Conservation (phyloP, 2,888 invertebrate species). For the Abrostola triplasia region DNA sequence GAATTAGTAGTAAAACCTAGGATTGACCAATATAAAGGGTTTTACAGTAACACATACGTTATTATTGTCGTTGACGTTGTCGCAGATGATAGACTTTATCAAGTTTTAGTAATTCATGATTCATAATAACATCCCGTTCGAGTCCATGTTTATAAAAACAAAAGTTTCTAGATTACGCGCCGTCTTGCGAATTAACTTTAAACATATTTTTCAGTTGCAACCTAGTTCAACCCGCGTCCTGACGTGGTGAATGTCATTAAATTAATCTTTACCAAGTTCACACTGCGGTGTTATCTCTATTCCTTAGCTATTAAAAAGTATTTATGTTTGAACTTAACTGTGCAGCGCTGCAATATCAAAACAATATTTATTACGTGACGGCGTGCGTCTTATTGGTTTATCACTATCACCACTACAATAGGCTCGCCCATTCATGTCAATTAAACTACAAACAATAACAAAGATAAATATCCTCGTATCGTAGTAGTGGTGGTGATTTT, state of each 20-base stretch:
- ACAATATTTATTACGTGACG: constrained; percentile 33
- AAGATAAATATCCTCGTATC: constrained; percentile 26
- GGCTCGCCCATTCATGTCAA: constrained; percentile 49
- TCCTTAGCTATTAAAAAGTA: constrained; percentile 21
- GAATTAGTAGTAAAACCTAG: no score
- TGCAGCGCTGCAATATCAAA: constrained; percentile 39
- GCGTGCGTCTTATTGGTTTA: constrained; percentile 35
- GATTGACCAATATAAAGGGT: no score
- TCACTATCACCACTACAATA: constrained; percentile 29
- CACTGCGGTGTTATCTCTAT: neutral
- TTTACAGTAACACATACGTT: no score
- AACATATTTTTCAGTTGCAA: no score
- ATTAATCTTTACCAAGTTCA: constrained; percentile 2
- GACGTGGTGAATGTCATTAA: constrained; percentile 9
- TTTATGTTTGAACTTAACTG: constrained; percentile 27
- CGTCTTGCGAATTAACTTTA: no score
- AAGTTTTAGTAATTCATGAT: no score
- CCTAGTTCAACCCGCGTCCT: neutral
- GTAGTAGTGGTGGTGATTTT: constrained; percentile 34
- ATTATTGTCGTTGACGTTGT: no score
- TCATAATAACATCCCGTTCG: no score
- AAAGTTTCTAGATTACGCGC: no score
- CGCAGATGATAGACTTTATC: no score
- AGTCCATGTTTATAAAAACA: no score
- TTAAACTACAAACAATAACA: constrained; percentile 40